Evolutionary conservation across 2,113 vertebrate genomes (phyloP).

Genomic region (Cryptomyrus ogoouensis): DNA sequence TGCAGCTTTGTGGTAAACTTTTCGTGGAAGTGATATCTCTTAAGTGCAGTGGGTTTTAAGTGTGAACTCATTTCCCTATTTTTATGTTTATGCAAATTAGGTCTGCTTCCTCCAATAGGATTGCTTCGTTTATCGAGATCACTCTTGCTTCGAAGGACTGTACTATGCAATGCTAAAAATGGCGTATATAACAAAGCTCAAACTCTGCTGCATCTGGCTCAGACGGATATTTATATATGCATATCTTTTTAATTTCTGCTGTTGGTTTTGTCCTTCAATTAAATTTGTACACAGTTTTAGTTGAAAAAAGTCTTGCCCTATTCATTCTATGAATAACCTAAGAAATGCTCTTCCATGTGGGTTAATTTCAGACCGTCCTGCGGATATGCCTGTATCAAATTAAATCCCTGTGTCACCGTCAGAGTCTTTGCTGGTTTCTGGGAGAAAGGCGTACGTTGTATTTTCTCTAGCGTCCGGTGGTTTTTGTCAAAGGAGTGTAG

Average conservation of each 20-base stretch:
- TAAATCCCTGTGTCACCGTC: not conserved
- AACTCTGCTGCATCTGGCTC: not conserved
- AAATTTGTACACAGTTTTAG: not conserved
- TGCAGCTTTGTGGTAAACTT: conserved; percentile 33
- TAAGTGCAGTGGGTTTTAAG: conserved; percentile 16
- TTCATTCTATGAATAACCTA: not conserved
- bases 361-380: not conserved
- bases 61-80: not conserved
- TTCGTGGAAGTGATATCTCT: conserved; percentile 30
- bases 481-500: not conserved
- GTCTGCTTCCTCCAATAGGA: not conserved
- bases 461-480: not conserved
- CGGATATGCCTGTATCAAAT: not conserved
- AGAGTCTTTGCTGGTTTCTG: not conserved
- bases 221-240: not conserved
- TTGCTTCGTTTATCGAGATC: not conserved
- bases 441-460: too few relatives aligned
- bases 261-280: not conserved
- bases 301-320: not conserved
- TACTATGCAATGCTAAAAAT: not conserved
- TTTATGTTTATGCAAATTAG: not conserved
- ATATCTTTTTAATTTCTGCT: not conserved
- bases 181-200: not conserved
- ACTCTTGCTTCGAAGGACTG: not conserved
- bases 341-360: not conserved